Conservation (phyloP, 2,888 invertebrate species). For the Nysson spinosus region DNA sequence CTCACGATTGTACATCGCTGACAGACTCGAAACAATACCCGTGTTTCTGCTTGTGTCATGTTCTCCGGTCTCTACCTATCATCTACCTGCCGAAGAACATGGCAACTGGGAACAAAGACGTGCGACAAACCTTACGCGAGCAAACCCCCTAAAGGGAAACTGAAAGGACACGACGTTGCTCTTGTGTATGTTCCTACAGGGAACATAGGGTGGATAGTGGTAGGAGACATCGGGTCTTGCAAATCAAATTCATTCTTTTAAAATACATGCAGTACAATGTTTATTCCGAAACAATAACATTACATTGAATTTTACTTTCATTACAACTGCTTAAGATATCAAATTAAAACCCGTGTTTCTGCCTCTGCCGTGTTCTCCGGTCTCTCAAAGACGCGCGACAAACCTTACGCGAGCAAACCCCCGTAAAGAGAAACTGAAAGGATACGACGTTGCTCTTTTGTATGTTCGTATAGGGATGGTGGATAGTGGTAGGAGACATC, state of each 20-base stretch:
- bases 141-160: too few relatives aligned
- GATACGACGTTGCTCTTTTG: slow-evolving; percentile 8
- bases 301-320: too few relatives aligned
- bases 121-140: slow-evolving; percentile 5
- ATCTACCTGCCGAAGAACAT: slow-evolving; percentile 2
- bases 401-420: too few relatives aligned
- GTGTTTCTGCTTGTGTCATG: not conserved
- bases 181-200: slow-evolving; percentile 64
- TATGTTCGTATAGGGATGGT: slow-evolving; percentile 68
- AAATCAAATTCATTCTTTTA: too few relatives aligned
- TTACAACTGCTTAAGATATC: too few relatives aligned
- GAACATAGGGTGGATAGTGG: slow-evolving; percentile 65
- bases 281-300: too few relatives aligned
- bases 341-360: too few relatives aligned
- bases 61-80: not conserved
- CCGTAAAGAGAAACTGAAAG: too few relatives aligned
- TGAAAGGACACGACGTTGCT: not conserved
- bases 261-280: too few relatives aligned
- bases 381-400: too few relatives aligned
- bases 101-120: slow-evolving; percentile 11
- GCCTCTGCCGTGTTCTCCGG: too few relatives aligned
- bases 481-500: slow-evolving; percentile 78
- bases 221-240: slow-evolving; percentile 84
- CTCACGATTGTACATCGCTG: slow-evolving; percentile 1
- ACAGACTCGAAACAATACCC: slow-evolving; percentile 2